A percentile compares a stretch with the other conserved stretches of the same genome.
Evolutionary conservation across 2,113 vertebrate genomes (phyloP).

Genomic region (Platycercus adscitus): DNA sequence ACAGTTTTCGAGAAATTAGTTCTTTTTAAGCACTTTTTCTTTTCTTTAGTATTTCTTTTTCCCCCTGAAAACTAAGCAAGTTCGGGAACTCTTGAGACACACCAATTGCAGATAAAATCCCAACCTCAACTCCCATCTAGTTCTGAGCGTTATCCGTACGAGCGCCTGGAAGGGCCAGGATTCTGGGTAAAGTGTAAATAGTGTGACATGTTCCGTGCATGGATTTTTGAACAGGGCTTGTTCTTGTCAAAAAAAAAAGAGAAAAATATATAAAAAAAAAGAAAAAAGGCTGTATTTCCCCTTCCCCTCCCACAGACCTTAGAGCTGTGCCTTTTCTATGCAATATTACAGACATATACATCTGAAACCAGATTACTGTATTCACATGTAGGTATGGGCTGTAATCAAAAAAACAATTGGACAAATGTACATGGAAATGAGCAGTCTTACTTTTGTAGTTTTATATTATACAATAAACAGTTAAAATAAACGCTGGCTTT

Average conservation of each 20-base stretch:
- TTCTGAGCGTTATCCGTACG: conserved; percentile 29
- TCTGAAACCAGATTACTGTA: conserved; percentile 90
- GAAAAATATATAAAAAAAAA: not conserved
- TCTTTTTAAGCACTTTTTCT: conserved; percentile 56
- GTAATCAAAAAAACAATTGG: conserved; percentile 84
- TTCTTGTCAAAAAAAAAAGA: conserved; percentile 37
- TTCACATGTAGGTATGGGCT: conserved; percentile 90
- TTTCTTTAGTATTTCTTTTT: conserved; percentile 14
- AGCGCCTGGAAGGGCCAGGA: conserved; percentile 40
- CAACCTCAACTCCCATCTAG: not conserved
- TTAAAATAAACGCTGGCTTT: conserved; percentile 67
- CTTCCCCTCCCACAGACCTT: conserved; percentile 85
- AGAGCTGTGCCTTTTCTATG: conserved; percentile 99
- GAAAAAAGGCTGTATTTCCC: conserved; percentile 82
- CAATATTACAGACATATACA: conserved; percentile 92
- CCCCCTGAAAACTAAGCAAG: conserved; percentile 51
- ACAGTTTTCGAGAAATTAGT: conserved; percentile 39
- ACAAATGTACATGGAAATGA: conserved; percentile 94
- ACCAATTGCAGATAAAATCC: not conserved
- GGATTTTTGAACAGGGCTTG: conserved; percentile 76
- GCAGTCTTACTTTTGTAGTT: conserved; percentile 99
- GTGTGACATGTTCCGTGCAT: conserved; percentile 74
- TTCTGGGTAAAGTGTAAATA: conserved; percentile 74
- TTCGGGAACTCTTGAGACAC: conserved; percentile 51
- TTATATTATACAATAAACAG: conserved; percentile 98